These are phyloP conservation scores for Argyra leucocephala DNA, from an alignment of 2,888 invertebrate species.

Conservation along the genomic window DNA sequence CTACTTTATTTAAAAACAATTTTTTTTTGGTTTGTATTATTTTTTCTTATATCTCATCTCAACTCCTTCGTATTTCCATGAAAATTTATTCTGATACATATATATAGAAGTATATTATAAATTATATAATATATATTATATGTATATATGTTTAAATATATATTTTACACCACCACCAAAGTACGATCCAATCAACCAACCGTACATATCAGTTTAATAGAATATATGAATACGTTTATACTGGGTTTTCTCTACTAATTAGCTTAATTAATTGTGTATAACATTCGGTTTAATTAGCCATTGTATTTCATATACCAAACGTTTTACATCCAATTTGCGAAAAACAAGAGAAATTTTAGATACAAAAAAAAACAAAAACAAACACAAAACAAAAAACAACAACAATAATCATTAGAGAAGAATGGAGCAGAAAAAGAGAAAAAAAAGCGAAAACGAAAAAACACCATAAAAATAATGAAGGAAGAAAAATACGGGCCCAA, in stretches of 20 bases:
- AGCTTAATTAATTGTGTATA: constrained; percentile 32
- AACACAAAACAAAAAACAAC: not conserved
- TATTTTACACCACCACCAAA: not conserved
- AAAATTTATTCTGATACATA: too few species aligned
- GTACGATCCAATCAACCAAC: too few species aligned
- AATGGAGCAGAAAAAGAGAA: not conserved
- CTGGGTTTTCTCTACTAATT: constrained; percentile 27
- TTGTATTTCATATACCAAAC: constrained; percentile 28
- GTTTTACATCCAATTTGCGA: constrained; percentile 31
- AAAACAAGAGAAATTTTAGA: constrained; percentile 28
- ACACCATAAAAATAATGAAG: not conserved
- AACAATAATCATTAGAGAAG: not conserved
- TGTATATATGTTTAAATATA: not conserved
- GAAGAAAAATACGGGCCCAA: not conserved
- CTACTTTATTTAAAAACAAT: too few species aligned
- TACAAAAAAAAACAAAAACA: constrained; percentile 26
- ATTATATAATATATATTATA: too few species aligned
- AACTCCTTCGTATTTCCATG: too few species aligned
- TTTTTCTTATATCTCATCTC: too few species aligned
- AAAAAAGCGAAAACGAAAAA: not conserved
- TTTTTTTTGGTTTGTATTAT: too few species aligned
- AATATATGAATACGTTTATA: not conserved
- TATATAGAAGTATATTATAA: too few species aligned
- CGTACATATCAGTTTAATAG: too few species aligned
- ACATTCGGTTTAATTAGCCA: constrained; percentile 31